Evolutionary conservation across 2,113 vertebrate species (phyloP).

Genomic region (Brachyistius frenatus): DNA sequence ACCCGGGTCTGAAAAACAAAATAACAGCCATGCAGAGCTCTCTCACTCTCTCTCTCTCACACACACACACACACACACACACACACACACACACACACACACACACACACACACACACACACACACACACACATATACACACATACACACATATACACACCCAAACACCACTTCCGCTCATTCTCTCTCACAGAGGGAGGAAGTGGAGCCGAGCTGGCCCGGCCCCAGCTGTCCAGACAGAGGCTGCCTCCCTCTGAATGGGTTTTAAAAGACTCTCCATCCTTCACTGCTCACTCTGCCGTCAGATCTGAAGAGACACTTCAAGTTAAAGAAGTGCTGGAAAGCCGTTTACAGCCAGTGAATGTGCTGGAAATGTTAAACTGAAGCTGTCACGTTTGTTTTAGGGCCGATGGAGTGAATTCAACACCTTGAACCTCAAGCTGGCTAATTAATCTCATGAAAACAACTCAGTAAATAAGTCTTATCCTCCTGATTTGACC

Average conservation of each 20-base stretch:
- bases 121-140: too few relatives aligned
- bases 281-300: conserved; percentile 2
- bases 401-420: too few relatives aligned
- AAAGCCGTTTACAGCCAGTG: too few relatives aligned
- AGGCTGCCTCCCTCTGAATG: conserved; percentile 38
- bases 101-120: conserved; percentile 31
- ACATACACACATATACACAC: conserved; percentile 41
- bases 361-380: too few relatives aligned
- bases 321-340: background rate
- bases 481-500: too few relatives aligned
- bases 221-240: conserved; percentile 67
- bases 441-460: too few relatives aligned
- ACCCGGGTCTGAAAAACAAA: conserved; percentile 71
- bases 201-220: conserved; percentile 65
- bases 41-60: conserved; percentile 2
- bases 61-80: conserved; percentile 43
- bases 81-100: conserved; percentile 16
- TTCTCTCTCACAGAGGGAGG: conserved; percentile 78
- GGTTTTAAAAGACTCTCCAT: conserved; percentile 33
- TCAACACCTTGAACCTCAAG: too few relatives aligned
- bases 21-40: conserved; percentile 65
- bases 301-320: conserved; percentile 17
- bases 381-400: too few relatives aligned
- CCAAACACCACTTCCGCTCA: conserved; percentile 76
- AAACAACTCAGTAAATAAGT: too few relatives aligned